Base-by-base conservation (phyloP, 2,888 invertebrate species). In the Pimpla rufipes region DNA sequence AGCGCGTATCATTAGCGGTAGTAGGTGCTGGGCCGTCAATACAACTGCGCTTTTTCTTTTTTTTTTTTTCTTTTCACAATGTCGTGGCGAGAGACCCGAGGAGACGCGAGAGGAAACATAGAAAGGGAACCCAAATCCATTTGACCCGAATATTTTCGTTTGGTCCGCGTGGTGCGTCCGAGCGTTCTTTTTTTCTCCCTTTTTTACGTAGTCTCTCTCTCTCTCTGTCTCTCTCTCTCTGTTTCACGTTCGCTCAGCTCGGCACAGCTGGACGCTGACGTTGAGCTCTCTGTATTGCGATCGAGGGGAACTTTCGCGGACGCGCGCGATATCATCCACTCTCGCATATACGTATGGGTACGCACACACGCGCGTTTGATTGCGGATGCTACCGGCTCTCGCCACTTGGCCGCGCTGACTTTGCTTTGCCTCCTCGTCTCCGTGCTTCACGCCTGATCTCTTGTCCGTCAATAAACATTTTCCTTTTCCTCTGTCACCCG, bases 101-200 rank as follows among this genome's bases (percentile, higher is more conserved):
- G 64, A 79, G 78, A 83, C 45, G 67, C 66, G 85, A 79, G 68
- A 79, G 78, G 73, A 78, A 80, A 81, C 77, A 83, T 86, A 85
- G 87, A 88, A 88, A 88, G 88, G 88, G 79, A 86, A 77, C 83
- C 82, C 71, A 85, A 85, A 87, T 87, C 76, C 85, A 85, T 87
- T 85, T 88, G 88, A 89, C 89, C 89, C 87, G 80, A 88, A 90
- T 89, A 88, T 87, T 87, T 86, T 84, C 78, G 74, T 83, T 86
- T 76, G 84, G 71, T 79, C 76, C 71, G 59, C 68, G 79, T 73
- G 67, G 47, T 71, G 23, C 45, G 40, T 66, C 52, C 62, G 21
- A 62, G 11, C 21, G n/a, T 50, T 74, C 52, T 29, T 47, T 55
- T 37, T 68, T 64, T 42, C 64, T 45, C 16, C 47, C 40, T 55